These are phyloP conservation scores for Trichogramma evanescens DNA, from an alignment of 2,888 invertebrate species.

Conservation along the genomic window DNA sequence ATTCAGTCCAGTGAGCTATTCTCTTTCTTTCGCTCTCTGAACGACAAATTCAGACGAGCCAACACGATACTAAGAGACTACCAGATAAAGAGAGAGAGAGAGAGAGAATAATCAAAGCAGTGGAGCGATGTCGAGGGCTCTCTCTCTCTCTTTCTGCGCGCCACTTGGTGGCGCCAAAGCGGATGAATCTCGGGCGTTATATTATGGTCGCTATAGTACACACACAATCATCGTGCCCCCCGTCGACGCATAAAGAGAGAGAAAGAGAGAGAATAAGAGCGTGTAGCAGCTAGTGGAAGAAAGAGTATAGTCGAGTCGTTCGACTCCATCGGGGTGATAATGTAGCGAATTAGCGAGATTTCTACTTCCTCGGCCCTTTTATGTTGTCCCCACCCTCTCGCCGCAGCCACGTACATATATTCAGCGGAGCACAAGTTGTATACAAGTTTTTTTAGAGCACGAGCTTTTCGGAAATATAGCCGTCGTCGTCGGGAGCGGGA, in stretches of 20 bases:
- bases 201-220: slow-evolving; percentile 20
- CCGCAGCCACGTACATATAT: neutral
- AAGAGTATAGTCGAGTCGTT: neutral
- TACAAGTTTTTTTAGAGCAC: neutral
- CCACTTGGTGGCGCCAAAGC: slow-evolving; percentile 19
- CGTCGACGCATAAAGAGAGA: neutral
- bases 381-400: neutral
- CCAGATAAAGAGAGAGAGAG: no score
- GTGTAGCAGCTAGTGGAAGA: neutral
- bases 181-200: slow-evolving; percentile 34
- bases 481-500: slow-evolving; percentile 3
- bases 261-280: neutral
- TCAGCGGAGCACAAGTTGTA: neutral
- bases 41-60: slow-evolving; percentile 7
- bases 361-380: slow-evolving; percentile 33
- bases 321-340: slow-evolving; percentile 42
- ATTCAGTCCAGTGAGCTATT: slow-evolving; percentile 12
- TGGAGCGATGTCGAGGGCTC: neutral
- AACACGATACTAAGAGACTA: no score
- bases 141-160: no score
- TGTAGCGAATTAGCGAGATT: slow-evolving; percentile 45
- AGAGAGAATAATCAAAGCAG: slow-evolving; percentile 2
- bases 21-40: neutral
- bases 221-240: no score
- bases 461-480: no score